phyloP scores from a whole-genome alignment of 1,140 invertebrate species.

The Olivierus martensii region DNA sequence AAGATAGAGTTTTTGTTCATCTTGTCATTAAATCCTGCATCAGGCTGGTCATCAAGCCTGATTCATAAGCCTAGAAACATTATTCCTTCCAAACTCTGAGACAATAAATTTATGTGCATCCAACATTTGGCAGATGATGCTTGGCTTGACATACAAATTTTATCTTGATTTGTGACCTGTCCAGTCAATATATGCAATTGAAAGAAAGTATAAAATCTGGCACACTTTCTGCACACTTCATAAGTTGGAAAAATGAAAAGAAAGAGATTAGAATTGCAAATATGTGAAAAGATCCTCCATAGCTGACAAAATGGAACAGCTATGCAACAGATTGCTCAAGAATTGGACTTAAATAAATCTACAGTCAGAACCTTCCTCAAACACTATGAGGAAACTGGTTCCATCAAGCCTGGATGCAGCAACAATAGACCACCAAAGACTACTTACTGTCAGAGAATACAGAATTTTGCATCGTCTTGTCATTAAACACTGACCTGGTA shows the following conservation, averaged over 20 bases:
- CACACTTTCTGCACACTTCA: background rate
- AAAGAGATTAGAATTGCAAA: background rate
- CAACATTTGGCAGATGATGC: too few relatives aligned
- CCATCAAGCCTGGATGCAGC: background rate
- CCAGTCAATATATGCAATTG: background rate
- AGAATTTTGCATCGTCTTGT: background rate
- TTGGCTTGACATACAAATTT: too few relatives aligned
- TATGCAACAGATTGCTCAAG: background rate
- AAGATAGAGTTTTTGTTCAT: too few relatives aligned
- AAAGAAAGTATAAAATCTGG: background rate
- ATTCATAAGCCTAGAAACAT: too few relatives aligned
- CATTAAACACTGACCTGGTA: background rate
- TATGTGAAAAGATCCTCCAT: background rate
- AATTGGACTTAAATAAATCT: background rate
- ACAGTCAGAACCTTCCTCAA: background rate
- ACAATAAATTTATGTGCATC: too few relatives aligned
- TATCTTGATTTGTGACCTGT: too few relatives aligned
- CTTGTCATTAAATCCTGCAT: too few relatives aligned
- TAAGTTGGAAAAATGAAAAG: background rate
- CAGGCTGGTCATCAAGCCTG: too few relatives aligned
- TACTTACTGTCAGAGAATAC: background rate
- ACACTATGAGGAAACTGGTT: background rate
- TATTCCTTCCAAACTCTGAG: too few relatives aligned
- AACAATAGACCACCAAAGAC: background rate
- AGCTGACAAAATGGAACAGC: background rate